Evolutionary conservation across 2,113 vertebrate genomes (phyloP).

Genomic region (Eptatretus burgeri): DNA sequence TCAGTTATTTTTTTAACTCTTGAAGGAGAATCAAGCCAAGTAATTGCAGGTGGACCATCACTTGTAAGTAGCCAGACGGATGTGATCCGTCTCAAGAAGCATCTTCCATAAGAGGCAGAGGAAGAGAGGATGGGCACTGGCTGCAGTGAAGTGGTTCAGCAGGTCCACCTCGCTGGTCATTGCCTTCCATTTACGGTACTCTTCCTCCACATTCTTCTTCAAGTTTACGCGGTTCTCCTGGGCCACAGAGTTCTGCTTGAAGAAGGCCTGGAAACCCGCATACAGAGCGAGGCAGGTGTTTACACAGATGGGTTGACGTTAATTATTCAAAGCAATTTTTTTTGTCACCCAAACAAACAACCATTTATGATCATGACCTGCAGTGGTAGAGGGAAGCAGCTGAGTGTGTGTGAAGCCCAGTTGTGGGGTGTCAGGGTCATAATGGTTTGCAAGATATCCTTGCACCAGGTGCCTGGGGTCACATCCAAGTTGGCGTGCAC

Average conservation of each 20-base stretch:
- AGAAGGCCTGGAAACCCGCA: constrained; percentile 39
- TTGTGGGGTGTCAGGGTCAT: constrained; percentile 96
- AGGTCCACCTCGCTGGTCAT: constrained; percentile 90
- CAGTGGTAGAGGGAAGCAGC: constrained; percentile 76
- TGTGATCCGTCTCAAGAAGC: constrained; percentile 84
- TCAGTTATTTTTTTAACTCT: background rate
- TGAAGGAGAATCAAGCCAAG: background rate
- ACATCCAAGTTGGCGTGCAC: constrained; percentile 96
- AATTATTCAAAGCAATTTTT: background rate
- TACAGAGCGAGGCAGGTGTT: background rate
- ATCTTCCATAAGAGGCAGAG: constrained; percentile 97
- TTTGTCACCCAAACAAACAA: constrained; percentile 1
- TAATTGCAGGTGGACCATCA: constrained; percentile 12
- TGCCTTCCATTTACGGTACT: constrained; percentile 96
- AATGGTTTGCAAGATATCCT: constrained; percentile 92
- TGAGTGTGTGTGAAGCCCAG: constrained; percentile 87
- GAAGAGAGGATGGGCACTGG: constrained; percentile 65
- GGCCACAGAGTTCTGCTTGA: constrained; percentile 91
- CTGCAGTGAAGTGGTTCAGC: constrained; percentile 70
- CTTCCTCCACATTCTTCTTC: constrained; percentile 96
- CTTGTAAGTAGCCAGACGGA: constrained; percentile 92
- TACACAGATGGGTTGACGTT: constrained; percentile 8
- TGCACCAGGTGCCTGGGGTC: constrained; percentile 96
- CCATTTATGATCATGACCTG: constrained; percentile 27
- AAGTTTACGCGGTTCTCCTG: constrained; percentile 94